Evolutionary conservation across 1,140 invertebrate species (phyloP).

Genomic region (Calephelis virginiensis): DNA sequence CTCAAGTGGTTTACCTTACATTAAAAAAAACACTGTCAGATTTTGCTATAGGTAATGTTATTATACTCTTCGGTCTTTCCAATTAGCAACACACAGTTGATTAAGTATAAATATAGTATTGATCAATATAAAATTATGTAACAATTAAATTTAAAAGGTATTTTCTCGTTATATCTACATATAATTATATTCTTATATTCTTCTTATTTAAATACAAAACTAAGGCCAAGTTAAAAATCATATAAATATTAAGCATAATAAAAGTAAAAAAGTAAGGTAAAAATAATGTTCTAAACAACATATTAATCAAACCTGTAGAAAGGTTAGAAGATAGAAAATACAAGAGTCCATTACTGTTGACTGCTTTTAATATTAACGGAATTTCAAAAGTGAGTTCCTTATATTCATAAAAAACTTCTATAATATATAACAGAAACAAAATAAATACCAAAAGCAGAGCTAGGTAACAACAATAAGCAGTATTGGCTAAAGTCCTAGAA

Average conservation of each 20-base stretch:
- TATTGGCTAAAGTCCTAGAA: constrained; percentile 87
- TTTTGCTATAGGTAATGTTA: no score
- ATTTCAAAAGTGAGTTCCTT: constrained; percentile 44
- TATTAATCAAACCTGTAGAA: constrained; percentile 88
- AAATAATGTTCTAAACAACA: constrained; percentile 82
- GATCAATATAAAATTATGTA: constrained; percentile 12
- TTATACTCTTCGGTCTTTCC: no score
- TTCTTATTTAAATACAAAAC: constrained; percentile 47
- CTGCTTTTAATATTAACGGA: constrained; percentile 81
- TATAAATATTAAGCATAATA: constrained; percentile 80
- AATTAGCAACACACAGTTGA: no score
- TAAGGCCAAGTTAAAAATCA: constrained; percentile 71
- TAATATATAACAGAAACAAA: constrained; percentile 75
- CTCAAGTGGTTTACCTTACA: no score
- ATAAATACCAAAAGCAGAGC: constrained; percentile 80
- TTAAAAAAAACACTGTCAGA: no score
- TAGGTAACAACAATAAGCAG: constrained; percentile 87
- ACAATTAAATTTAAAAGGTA: background rate
- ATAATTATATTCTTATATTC: constrained; percentile 39
- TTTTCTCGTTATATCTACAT: background rate
- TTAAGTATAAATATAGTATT: no score
- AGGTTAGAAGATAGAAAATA: constrained; percentile 90
- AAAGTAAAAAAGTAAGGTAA: constrained; percentile 71
- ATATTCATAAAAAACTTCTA: constrained; percentile 70
- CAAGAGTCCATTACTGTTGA: constrained; percentile 87